phyloP scores from a whole-genome alignment of 2,113 vertebrate genomes.

The Butastur rufipennis region DNA sequence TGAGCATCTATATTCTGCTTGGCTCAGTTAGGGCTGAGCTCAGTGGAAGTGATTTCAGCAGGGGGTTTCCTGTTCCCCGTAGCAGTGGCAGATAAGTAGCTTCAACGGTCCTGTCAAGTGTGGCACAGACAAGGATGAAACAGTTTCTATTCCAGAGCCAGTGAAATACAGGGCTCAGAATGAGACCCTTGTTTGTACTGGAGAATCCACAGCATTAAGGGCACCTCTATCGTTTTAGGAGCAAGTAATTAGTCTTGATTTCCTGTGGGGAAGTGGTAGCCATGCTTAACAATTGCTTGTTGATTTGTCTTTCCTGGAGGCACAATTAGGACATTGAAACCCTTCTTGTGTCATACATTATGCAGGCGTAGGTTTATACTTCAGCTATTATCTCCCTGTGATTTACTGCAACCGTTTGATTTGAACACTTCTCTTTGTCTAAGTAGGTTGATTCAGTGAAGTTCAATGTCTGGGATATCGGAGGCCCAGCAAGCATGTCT shows the following conservation, averaged over 20 bases:
- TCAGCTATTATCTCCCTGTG: constrained; percentile 4
- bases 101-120: not conserved
- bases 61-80: not conserved
- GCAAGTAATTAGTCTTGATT: constrained; percentile 28
- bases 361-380: not conserved
- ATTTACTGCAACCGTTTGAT: constrained; percentile 23
- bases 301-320: constrained; percentile 56
- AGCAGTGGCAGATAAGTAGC: not conserved
- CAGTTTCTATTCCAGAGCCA: not conserved
- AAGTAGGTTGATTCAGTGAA: constrained; percentile 87
- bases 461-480: constrained; percentile 96
- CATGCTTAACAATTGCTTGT: constrained; percentile 45
- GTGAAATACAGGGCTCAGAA: not conserved
- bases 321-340: not conserved
- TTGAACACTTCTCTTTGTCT: constrained; percentile 64
- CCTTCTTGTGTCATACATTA: not conserved
- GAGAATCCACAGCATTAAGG: constrained; percentile 23
- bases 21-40: constrained; percentile 4
- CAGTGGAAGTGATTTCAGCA: constrained; percentile 30
- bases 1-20: not conserved
- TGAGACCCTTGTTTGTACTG: constrained; percentile 29
- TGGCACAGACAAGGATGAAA: not conserved
- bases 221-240: constrained; percentile 44
- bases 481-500: constrained; percentile 90
- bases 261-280: constrained; percentile 60